phyloP scores from a whole-genome alignment of 2,113 vertebrate genomes.

The Brevimyrus niger region DNA sequence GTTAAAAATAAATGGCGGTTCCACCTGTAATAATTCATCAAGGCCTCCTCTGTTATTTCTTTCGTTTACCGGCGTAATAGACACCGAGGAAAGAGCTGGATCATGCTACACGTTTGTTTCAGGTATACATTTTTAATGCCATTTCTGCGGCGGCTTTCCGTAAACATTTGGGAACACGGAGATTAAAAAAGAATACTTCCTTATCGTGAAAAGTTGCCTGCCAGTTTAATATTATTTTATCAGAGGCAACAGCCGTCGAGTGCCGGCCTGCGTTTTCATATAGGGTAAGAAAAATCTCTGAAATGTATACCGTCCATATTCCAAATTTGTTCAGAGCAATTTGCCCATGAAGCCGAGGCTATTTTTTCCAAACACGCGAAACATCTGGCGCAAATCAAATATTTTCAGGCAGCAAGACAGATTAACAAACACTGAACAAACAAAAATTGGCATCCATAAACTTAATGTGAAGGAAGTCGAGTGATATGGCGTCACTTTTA shows the following conservation, averaged over 20 bases:
- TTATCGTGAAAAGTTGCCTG: not conserved
- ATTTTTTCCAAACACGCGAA: slow-evolving; percentile 26
- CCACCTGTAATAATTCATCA: slow-evolving; percentile 74
- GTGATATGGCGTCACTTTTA: slow-evolving; percentile 46
- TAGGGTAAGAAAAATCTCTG: not conserved
- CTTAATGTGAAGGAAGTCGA: slow-evolving; percentile 49
- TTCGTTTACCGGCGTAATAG: slow-evolving; percentile 69
- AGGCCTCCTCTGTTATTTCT: slow-evolving; percentile 54
- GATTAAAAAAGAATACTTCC: slow-evolving; percentile 64
- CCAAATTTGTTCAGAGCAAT: not conserved
- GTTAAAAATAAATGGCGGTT: slow-evolving; percentile 78
- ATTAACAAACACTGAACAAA: slow-evolving; percentile 46
- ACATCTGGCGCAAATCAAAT: slow-evolving; percentile 56
- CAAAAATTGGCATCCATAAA: slow-evolving; percentile 47
- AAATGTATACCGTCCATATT: not conserved
- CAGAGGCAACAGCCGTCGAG: slow-evolving; percentile 54
- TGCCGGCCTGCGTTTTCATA: slow-evolving; percentile 13
- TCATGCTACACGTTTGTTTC: slow-evolving; percentile 71
- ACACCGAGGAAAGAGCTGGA: slow-evolving; percentile 67
- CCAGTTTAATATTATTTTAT: not conserved
- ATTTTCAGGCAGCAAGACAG: slow-evolving; percentile 38
- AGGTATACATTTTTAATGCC: slow-evolving; percentile 76
- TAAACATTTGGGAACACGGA: slow-evolving; percentile 65
- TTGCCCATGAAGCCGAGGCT: not conserved
- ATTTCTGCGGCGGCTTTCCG: slow-evolving; percentile 74